phyloP scores from a whole-genome alignment of 1,140 invertebrate species.

The Bombus balteatus region DNA sequence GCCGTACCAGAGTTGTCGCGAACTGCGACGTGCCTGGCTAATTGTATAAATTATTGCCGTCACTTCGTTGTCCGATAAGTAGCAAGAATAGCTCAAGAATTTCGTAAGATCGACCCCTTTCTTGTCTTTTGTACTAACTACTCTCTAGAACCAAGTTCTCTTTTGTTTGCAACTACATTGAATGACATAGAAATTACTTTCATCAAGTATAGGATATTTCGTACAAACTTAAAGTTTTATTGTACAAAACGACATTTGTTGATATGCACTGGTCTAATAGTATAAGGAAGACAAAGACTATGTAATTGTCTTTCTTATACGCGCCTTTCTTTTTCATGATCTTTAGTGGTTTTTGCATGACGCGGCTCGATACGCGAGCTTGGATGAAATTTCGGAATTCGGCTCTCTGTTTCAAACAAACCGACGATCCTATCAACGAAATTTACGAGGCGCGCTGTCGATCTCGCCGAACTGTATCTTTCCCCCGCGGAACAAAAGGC shows the following conservation, averaged over 20 bases:
- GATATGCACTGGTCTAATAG: no score
- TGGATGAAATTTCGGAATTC: conserved; percentile 35
- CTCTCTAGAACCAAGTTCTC: no score
- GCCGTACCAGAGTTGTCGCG: conserved; percentile 38
- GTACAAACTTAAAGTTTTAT: no score
- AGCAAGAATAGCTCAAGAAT: no score
- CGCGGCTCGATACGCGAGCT: conserved; percentile 6
- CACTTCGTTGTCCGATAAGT: neutral
- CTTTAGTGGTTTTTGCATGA: neutral
- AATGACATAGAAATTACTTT: no score
- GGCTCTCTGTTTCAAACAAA: neutral
- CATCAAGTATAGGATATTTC: no score
- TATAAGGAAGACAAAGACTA: no score
- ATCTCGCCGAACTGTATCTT: conserved; percentile 23
- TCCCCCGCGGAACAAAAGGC: neutral
- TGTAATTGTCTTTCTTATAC: no score
- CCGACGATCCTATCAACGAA: conserved; percentile 38
- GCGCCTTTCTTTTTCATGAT: no score
- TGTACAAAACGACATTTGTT: no score
- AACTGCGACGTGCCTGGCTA: conserved; percentile 60
- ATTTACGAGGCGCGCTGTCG: conserved; percentile 51
- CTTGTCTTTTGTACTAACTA: neutral
- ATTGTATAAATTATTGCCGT: conserved; percentile 72
- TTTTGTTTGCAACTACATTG: no score
- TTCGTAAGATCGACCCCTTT: neutral